Evolutionary conservation across 2,113 vertebrate genomes (phyloP).

Genomic region (Plestiodon gilberti): DNA sequence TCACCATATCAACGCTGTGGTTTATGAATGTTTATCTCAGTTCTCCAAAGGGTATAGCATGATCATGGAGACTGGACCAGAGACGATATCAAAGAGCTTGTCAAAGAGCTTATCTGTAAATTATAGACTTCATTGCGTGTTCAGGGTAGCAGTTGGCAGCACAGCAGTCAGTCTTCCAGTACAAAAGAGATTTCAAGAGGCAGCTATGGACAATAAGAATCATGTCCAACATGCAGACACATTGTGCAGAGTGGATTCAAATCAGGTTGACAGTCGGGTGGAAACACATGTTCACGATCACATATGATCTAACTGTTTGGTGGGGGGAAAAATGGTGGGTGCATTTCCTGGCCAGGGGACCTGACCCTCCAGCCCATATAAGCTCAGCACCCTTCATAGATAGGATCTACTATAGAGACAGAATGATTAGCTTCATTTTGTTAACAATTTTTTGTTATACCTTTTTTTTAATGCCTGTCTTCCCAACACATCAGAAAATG

Average conservation of each 20-base stretch:
- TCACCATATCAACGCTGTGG: neutral
- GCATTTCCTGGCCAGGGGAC: neutral
- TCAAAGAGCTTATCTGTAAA: too few species aligned
- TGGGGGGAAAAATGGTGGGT: neutral
- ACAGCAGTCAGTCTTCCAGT: neutral
- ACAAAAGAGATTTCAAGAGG: neutral
- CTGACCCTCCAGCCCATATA: neutral
- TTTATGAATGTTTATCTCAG: neutral
- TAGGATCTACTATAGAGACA: neutral
- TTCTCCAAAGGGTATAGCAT: too few species aligned
- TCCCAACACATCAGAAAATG: constrained; percentile 1
- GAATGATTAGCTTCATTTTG: neutral
- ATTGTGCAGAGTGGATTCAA: neutral
- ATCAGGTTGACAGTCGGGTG: too few species aligned
- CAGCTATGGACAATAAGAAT: neutral
- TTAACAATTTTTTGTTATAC: too few species aligned
- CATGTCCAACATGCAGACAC: neutral
- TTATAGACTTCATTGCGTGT: too few species aligned
- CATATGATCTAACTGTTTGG: neutral
- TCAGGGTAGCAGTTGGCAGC: too few species aligned
- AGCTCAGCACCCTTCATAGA: neutral
- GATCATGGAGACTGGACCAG: neutral
- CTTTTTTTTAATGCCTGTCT: neutral
- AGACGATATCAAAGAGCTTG: neutral
- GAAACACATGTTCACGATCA: too few species aligned